Percentiles rank a stretch among this genome's conserved stretches.
These are phyloP conservation scores for Chydorus sphaericus DNA, from an alignment of 2,888 invertebrate genomes.

Conservation along the genomic window DNA sequence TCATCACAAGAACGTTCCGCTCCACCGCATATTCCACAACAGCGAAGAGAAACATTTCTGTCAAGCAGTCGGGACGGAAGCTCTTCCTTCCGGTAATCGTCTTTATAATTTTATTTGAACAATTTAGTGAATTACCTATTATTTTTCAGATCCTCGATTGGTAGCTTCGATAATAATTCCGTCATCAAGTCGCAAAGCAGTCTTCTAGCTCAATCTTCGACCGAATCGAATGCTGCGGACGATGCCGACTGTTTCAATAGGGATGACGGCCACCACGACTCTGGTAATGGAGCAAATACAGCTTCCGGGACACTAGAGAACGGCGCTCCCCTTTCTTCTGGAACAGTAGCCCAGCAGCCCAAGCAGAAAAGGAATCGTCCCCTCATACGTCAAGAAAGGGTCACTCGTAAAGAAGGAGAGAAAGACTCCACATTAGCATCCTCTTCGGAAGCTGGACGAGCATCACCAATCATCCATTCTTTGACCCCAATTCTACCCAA, in stretches of 20 bases:
- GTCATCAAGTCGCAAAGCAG: constrained; percentile 3
- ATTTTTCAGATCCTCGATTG: too few species aligned
- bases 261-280: not conserved
- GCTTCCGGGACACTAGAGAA: not conserved
- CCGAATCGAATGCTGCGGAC: not conserved
- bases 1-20: not conserved
- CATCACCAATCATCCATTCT: not conserved
- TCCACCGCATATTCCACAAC: not conserved
- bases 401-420: constrained; percentile 48
- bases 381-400: constrained; percentile 40
- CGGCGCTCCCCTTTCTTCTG: not conserved
- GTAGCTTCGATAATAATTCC: not conserved
- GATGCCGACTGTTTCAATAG: not conserved
- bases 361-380: constrained; percentile 41
- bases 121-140: too few species aligned
- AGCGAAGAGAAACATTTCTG: too few species aligned
- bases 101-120: too few species aligned
- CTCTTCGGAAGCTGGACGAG: not conserved
- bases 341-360: too few species aligned
- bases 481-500: constrained; percentile 1
- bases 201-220: not conserved
- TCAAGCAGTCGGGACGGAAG: too few species aligned
- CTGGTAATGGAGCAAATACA: too few species aligned
- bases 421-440: constrained; percentile 28
- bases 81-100: too few species aligned